Percentiles rank a stretch among this genome's conserved stretches.
These are phyloP conservation scores for Leptinotarsa peninsularis DNA, from an alignment of 2,888 invertebrate genomes.

Conservation along the genomic window DNA sequence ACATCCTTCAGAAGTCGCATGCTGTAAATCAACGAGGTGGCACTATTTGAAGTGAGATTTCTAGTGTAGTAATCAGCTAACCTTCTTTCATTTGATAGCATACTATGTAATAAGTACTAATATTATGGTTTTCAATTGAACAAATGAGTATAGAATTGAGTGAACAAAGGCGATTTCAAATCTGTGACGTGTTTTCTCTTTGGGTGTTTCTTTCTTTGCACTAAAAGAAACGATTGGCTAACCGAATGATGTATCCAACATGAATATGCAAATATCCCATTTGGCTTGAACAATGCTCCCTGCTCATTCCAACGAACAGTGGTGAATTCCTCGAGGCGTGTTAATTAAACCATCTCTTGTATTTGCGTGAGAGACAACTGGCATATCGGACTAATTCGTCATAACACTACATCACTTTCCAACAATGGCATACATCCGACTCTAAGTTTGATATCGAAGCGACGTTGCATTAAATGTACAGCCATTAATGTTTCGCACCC, in stretches of 20 bases:
- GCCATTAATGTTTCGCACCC: neutral
- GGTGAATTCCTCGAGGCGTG: neutral
- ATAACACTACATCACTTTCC: conserved; percentile 34
- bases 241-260: neutral
- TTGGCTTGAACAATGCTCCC: neutral
- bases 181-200: too few species aligned
- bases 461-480: neutral
- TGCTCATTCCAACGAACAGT: neutral
- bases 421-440: conserved; percentile 33
- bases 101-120: too few species aligned
- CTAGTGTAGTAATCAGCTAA: too few species aligned
- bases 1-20: too few species aligned
- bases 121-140: too few species aligned
- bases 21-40: too few species aligned
- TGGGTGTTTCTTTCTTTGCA: too few species aligned
- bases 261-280: neutral
- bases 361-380: neutral
- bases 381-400: conserved; percentile 28
- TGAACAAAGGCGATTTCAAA: too few species aligned
- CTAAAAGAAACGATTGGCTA: too few species aligned
- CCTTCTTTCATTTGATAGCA: too few species aligned
- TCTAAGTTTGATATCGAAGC: conserved; percentile 25
- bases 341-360: neutral
- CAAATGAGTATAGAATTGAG: too few species aligned
- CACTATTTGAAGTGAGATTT: too few species aligned